Evolutionary conservation across 2,113 vertebrate genomes (phyloP).

Genomic region (Oophaga pumilio): DNA sequence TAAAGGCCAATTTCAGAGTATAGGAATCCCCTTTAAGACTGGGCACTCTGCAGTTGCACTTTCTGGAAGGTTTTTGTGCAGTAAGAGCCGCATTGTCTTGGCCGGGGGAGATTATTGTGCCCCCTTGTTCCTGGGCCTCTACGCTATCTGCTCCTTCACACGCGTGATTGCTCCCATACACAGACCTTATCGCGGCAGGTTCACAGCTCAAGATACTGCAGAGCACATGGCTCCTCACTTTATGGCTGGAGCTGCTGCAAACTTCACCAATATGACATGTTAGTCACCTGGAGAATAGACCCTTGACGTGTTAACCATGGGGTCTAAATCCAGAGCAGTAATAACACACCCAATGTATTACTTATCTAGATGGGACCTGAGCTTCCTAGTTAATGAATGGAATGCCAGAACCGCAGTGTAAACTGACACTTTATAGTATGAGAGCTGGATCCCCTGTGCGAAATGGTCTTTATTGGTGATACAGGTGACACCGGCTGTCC

Average conservation of each 20-base stretch:
- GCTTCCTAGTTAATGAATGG: too few relatives aligned
- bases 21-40: background rate
- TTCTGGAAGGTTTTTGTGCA: background rate
- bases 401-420: too few relatives aligned
- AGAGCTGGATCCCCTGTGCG: too few relatives aligned
- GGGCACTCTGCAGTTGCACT: background rate
- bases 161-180: background rate
- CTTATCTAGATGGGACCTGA: too few relatives aligned
- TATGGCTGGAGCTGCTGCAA: background rate
- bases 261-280: background rate
- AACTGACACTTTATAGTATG: too few relatives aligned
- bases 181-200: slow-evolving; percentile 6
- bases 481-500: too few relatives aligned
- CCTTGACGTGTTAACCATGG: too few relatives aligned
- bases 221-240: background rate
- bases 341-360: too few relatives aligned
- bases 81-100: background rate
- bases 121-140: slow-evolving; percentile 4
- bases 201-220: background rate
- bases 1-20: background rate
- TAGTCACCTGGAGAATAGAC: too few relatives aligned
- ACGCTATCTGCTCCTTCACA: slow-evolving; percentile 12
- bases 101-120: background rate
- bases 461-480: too few relatives aligned
- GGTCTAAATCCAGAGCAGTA: too few relatives aligned